phyloP scores from a whole-genome alignment of 2,113 vertebrate genomes.

The Urocitellus parryii region DNA sequence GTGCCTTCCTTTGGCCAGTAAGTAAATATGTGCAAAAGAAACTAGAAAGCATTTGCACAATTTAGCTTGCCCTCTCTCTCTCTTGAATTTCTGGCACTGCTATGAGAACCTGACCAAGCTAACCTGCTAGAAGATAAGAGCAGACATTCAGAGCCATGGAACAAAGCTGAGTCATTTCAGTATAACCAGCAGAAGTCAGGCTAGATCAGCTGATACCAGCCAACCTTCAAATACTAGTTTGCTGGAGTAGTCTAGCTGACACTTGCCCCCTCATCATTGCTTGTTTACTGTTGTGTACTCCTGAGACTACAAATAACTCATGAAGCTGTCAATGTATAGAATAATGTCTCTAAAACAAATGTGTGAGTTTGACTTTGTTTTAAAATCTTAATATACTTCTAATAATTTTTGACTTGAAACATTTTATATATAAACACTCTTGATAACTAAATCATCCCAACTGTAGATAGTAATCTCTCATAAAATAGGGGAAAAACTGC shows the following conservation, averaged over 20 bases:
- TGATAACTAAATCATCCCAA: neutral
- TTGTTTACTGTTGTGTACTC: neutral
- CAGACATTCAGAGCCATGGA: neutral
- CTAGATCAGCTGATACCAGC: neutral
- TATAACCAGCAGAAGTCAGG: neutral
- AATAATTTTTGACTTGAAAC: neutral
- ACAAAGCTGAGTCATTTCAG: neutral
- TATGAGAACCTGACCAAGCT: neutral
- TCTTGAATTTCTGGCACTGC: neutral
- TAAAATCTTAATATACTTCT: constrained; percentile 30
- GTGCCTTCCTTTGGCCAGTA: neutral
- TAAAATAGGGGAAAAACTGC: neutral
- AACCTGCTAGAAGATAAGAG: neutral
- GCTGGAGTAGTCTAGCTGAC: neutral
- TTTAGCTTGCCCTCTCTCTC: neutral
- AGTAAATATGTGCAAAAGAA: constrained; percentile 15
- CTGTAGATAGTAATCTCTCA: neutral
- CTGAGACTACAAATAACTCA: neutral
- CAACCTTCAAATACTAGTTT: neutral
- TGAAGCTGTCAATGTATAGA: neutral
- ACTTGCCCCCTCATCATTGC: neutral
- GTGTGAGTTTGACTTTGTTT: constrained; percentile 5
- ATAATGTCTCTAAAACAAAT: neutral
- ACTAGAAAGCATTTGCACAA: neutral
- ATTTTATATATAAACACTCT: constrained; percentile 31